Evolutionary conservation across 2,797 vertebrate species (phyloP).

Genomic region (Trachops cirrhosus): DNA sequence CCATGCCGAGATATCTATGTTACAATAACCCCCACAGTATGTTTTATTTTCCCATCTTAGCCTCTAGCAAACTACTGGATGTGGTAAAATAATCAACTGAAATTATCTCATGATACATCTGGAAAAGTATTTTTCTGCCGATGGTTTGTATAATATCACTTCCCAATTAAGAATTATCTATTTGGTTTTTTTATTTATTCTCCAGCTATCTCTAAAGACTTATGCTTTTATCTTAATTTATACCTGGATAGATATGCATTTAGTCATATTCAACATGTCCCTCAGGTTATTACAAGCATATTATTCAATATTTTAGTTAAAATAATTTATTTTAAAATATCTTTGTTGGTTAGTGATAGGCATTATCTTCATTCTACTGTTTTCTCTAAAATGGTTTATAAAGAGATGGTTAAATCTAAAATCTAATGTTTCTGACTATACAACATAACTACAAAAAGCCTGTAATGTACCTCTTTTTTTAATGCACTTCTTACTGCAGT

Average conservation of each 20-base stretch:
- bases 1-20: neutral
- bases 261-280: neutral
- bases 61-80: neutral
- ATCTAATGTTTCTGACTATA: neutral
- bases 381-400: neutral
- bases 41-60: neutral
- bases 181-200: neutral
- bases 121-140: neutral
- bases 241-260: neutral
- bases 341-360: neutral
- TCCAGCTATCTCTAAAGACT: neutral
- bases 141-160: neutral
- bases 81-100: neutral
- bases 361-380: neutral
- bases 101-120: neutral
- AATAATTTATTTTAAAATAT: neutral
- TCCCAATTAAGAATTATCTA: neutral
- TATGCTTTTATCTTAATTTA: neutral
- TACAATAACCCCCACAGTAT: rapidly evolving
- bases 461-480: neutral
- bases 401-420: neutral
- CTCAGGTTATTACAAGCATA: too few species aligned
- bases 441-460: neutral
- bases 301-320: neutral
- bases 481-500: neutral